phyloP scores from a whole-genome alignment of 2,113 vertebrate genomes.

The Willisornis vidua region DNA sequence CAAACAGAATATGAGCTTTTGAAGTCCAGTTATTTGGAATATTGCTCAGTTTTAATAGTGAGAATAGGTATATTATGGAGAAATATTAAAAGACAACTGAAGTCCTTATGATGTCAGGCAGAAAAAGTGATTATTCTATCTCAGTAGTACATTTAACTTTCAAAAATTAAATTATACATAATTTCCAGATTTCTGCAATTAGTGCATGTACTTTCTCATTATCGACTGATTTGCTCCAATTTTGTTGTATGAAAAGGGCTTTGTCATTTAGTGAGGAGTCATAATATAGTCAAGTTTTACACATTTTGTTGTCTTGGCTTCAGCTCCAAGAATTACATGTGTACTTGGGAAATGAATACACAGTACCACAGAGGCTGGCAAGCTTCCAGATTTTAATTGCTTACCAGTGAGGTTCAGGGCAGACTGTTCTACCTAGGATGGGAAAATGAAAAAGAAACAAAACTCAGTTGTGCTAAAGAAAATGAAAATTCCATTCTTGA shows the following conservation, averaged over 20 bases:
- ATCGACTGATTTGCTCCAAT: background rate
- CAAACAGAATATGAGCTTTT: background rate
- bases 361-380: constrained; percentile 48
- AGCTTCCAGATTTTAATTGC: constrained; percentile 62
- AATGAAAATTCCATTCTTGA: constrained; percentile 9
- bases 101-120: background rate
- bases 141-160: background rate
- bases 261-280: constrained; percentile 13
- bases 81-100: background rate
- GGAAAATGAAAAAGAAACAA: constrained; percentile 2
- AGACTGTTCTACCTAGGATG: constrained; percentile 19
- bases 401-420: constrained; percentile 28
- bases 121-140: constrained; percentile 31
- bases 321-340: constrained; percentile 54
- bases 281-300: constrained; percentile 51
- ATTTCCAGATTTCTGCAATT: constrained; percentile 63
- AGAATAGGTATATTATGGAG: background rate
- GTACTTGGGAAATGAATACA: constrained; percentile 58
- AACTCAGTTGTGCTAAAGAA: constrained; percentile 16
- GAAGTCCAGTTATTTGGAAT: background rate
- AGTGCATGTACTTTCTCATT: background rate
- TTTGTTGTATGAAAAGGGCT: background rate
- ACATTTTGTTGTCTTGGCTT: constrained; percentile 44
- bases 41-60: background rate
- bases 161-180: constrained; percentile 51